phyloP scores from a whole-genome alignment of 2,797 vertebrate genomes.

The Ambastaia sidthimunki region DNA sequence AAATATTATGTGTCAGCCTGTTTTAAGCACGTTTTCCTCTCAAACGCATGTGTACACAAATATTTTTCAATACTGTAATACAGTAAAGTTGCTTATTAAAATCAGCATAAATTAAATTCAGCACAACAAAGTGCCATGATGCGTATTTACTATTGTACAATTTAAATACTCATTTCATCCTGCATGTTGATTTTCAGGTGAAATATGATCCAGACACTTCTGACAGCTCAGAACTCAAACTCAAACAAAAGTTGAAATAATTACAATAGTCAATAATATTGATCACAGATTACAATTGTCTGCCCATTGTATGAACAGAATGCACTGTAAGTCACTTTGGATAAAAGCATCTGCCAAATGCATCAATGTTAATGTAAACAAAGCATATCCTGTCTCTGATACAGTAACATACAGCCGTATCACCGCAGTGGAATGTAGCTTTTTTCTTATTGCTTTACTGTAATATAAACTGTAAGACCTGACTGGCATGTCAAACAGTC shows the following conservation, averaged over 20 bases:
- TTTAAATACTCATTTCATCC: not conserved
- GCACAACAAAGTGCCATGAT: not conserved
- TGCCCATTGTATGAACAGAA: no score
- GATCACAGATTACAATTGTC: no score
- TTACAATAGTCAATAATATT: no score
- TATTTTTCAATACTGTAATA: not conserved
- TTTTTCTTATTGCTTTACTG: not conserved
- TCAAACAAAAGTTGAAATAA: no score
- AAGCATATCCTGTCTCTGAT: no score
- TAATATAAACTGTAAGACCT: conserved; percentile 9
- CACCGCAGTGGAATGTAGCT: conserved; percentile 33
- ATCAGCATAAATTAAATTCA: no score
- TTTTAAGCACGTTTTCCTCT: not conserved
- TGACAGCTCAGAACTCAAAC: not conserved
- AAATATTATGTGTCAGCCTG: not conserved
- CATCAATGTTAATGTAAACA: no score
- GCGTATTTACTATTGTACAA: not conserved
- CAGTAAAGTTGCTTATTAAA: not conserved
- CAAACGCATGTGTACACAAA: no score
- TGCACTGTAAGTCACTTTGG: no score
- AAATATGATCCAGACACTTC: not conserved
- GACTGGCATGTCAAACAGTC: not conserved
- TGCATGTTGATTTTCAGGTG: not conserved
- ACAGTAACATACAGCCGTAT: not conserved
- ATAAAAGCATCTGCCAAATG: no score